Percentiles rank a stretch among this genome's conserved stretches.
phyloP scores from a whole-genome alignment of 2,797 vertebrate species.

The Balearica regulorum region DNA sequence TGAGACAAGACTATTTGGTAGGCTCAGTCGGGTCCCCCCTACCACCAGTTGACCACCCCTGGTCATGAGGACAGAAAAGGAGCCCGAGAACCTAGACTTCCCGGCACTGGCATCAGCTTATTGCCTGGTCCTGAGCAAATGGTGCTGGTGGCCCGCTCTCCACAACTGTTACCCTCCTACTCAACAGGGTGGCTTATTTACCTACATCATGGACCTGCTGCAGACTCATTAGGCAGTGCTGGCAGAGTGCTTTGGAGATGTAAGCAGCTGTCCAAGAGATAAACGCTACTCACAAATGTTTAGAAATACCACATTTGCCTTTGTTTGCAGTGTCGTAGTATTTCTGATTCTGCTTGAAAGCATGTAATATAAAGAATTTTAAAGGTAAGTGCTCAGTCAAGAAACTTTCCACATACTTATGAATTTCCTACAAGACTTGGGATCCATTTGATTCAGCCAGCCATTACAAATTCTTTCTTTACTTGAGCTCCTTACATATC shows the following conservation, averaged over 20 bases:
- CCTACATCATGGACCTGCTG: background rate
- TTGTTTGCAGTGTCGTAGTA: background rate
- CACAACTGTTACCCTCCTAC: background rate
- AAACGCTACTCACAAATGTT: conserved; percentile 3
- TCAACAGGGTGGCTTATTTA: background rate
- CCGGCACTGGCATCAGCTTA: background rate
- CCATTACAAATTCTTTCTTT: background rate
- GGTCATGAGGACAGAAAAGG: background rate
- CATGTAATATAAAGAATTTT: background rate
- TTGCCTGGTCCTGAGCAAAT: background rate
- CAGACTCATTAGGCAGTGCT: background rate
- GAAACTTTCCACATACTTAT: background rate
- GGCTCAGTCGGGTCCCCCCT: background rate
- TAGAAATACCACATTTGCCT: conserved; percentile 25
- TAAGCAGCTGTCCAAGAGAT: conserved; percentile 24
- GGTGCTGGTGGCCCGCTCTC: background rate
- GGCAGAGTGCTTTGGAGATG: background rate
- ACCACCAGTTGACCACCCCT: background rate
- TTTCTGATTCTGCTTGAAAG: conserved; percentile 7
- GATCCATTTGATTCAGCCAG: background rate
- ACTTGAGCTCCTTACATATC: background rate
- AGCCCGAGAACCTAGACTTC: background rate
- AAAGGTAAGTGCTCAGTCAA: background rate
- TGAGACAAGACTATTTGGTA: background rate
- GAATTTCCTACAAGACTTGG: background rate